These are phyloP conservation scores for Euglossa dilemma DNA, from an alignment of 1,140 invertebrate genomes.

Conservation along the genomic window DNA sequence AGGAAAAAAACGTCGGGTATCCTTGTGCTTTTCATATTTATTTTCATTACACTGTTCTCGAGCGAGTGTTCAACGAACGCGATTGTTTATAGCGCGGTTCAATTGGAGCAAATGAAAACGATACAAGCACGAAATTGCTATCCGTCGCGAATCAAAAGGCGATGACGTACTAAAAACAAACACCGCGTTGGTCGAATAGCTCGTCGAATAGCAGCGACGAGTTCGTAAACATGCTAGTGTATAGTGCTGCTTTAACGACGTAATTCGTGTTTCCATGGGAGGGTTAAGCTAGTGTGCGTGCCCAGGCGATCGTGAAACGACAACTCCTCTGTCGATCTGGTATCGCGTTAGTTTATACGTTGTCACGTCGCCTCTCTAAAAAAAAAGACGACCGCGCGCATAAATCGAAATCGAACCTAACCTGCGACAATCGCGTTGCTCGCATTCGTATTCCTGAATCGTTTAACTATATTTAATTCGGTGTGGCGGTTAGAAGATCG, in stretches of 20 bases:
- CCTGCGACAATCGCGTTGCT: not conserved
- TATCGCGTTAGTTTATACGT: not conserved
- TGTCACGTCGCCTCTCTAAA: slow-evolving; percentile 47
- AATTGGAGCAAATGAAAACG: not conserved
- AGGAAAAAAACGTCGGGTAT: not conserved
- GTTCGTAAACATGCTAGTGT: slow-evolving; percentile 64
- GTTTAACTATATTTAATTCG: not conserved
- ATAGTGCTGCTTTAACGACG: slow-evolving; percentile 45
- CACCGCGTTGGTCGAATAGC: slow-evolving; percentile 46
- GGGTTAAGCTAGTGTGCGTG: slow-evolving; percentile 27
- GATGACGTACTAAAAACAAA: slow-evolving; percentile 38
- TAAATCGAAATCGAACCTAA: slow-evolving; percentile 35
- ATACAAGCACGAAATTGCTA: not conserved
- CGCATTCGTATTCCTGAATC: not conserved
- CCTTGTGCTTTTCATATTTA: no score
- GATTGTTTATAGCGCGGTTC: not conserved
- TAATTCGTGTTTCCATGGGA: slow-evolving; percentile 60
- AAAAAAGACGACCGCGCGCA: slow-evolving; percentile 38
- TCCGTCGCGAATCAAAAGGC: slow-evolving; percentile 47
- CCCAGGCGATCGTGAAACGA: slow-evolving; percentile 14
- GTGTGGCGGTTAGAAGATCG: not conserved
- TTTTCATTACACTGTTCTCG: not conserved
- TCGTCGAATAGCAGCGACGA: slow-evolving; percentile 36
- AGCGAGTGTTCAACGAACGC: not conserved
- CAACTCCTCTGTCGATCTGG: slow-evolving; percentile 13